Evolutionary conservation across 2,888 invertebrate species (phyloP), one percentile per base, ranked within the genome.

Genomic region (Volucella inflata): DNA sequence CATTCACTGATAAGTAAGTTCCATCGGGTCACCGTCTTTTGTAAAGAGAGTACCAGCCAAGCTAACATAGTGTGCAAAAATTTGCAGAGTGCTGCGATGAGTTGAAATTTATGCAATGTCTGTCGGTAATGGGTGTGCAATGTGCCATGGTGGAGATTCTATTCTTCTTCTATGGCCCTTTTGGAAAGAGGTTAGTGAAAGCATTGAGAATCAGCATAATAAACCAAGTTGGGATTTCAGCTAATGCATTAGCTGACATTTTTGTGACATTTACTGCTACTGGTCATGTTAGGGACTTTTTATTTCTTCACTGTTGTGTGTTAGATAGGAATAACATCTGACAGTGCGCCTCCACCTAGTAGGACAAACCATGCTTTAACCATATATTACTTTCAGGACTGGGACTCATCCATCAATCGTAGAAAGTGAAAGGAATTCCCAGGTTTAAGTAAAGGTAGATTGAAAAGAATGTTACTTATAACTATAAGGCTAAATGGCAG

Each of bases 1-100:
- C 72, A 78, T 78, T 68, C 62, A 57, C 82, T 83, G 83, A 83
- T 68, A 78, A 68, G 78, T 70, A 68, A 44, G 78, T 68, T 70
- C 78, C 42, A 70, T 78, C 30, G 40, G 78, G 74, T 78, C 74
- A 70, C 38, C 57, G 40, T 78, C 57, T 74, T 74, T 72, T 68
- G n/a, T 12, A 40, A 17, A 11, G 48, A 55, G 55, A 57, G 65
- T 16, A 10, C 48, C 50, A 48, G 12, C 11, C 11, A 30, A 30
- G 51, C 50, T n/a, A 40, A 30, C 12, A 21, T 46, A 50, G 30
- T 72, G 62, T 76, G 77, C 71, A 82, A 71, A 82, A 67, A 60
- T 48, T 21, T 50, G 21, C 53, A 59, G 40, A 70, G 70, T 70
- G 48, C 78, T 68, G 51, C 55, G 42, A 57, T 40, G 53, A 65